Percentiles rank a stretch among this genome's conserved stretches.
Conservation (phyloP, 2,113 vertebrate genomes). For the Corythornis vintsioides region DNA sequence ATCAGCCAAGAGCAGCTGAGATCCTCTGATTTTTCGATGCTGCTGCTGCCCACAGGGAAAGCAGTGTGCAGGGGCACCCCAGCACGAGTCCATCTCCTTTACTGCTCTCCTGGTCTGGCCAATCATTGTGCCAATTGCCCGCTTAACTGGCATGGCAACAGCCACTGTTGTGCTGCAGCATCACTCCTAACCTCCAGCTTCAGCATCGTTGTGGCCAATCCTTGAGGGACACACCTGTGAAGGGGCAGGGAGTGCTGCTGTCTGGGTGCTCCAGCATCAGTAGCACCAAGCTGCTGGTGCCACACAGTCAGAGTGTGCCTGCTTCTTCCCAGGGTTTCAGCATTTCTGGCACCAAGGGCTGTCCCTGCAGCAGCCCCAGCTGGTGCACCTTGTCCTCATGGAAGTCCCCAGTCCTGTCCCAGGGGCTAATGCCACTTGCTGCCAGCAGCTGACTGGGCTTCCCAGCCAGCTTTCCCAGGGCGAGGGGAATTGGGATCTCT, state of each 20-base stretch:
- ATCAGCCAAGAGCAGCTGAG: neutral
- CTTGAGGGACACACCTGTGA: accelerated
- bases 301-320: accelerated
- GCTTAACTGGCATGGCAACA: neutral
- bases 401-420: neutral
- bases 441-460: neutral
- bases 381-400: accelerated
- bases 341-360: neutral
- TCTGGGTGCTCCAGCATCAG: neutral
- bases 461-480: neutral
- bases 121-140: neutral
- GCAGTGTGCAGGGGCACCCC: neutral
- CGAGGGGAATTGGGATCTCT: neutral
- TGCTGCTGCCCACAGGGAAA: neutral
- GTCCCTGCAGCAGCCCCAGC: neutral
- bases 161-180: neutral
- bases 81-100: accelerated
- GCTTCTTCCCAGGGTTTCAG: neutral
- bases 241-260: neutral
- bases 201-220: accelerated
- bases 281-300: accelerated
- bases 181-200: accelerated
- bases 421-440: neutral
- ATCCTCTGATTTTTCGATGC: neutral
- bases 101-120: neutral